Percentiles rank a stretch among this genome's conserved stretches.
phyloP scores from a whole-genome alignment of 2,888 invertebrate genomes.

The Torymus texanus region DNA sequence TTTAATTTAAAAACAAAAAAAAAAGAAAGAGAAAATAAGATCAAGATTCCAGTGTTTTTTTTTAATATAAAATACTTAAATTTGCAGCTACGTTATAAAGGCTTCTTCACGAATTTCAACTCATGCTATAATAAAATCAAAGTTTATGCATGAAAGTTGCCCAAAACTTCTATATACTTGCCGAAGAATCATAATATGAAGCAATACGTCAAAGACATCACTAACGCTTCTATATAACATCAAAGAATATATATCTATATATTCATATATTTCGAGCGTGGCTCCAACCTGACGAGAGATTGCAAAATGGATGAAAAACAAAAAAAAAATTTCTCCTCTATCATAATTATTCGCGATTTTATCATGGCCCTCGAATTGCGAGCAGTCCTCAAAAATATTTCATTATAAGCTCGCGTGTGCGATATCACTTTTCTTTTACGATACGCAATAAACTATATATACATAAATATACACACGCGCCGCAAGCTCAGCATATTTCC shows the following conservation, averaged over 20 bases:
- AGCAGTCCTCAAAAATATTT: neutral
- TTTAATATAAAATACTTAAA: constrained; percentile 15
- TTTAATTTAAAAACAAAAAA: constrained; percentile 26
- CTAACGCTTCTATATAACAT: constrained; percentile 46
- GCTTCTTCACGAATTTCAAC: constrained; percentile 22
- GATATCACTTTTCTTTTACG: neutral
- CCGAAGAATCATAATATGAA: constrained; percentile 48
- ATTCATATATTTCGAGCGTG: constrained; percentile 4
- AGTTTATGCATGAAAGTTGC: constrained; percentile 44
- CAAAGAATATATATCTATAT: constrained; percentile 17
- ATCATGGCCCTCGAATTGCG: neutral
- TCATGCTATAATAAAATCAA: constrained; percentile 23
- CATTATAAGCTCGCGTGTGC: neutral
- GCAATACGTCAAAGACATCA: constrained; percentile 49
- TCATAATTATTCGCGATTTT: too few species aligned
- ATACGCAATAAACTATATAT: neutral
- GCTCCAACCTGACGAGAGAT: constrained; percentile 36
- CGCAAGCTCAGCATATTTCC: neutral
- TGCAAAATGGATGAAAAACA: constrained; percentile 12
- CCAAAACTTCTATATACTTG: constrained; percentile 46
- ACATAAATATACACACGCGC: neutral
- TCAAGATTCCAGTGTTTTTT: too few species aligned
- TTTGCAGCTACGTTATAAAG: neutral
- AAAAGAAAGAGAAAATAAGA: neutral
- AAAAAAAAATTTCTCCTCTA: neutral